Evolutionary conservation across 2,888 invertebrate genomes (phyloP).

Genomic region (Matsumyia berberina): DNA sequence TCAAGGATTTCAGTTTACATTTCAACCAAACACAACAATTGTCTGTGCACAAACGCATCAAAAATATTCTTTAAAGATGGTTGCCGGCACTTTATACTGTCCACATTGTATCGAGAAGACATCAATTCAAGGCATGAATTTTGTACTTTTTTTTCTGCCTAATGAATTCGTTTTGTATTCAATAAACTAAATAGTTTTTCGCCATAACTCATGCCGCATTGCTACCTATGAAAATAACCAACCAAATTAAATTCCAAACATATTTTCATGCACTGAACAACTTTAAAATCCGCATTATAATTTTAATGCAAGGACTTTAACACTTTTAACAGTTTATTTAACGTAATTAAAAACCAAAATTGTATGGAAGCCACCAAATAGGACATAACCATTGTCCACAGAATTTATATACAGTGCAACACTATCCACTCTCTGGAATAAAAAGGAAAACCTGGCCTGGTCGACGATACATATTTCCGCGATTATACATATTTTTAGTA

Average conservation of each 20-base stretch:
- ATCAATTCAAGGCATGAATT: no score
- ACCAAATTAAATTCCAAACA: not conserved
- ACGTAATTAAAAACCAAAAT: conserved; percentile 45
- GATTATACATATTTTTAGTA: conserved; percentile 38
- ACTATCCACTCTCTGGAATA: conserved; percentile 19
- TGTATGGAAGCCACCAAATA: conserved; percentile 31
- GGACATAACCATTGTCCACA: conserved; percentile 13
- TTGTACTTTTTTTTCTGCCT: no score
- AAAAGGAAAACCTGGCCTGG: conserved; percentile 20
- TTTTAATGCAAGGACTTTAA: conserved; percentile 5
- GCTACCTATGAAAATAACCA: not conserved
- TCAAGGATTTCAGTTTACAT: no score
- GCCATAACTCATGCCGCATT: no score
- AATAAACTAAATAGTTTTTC: no score
- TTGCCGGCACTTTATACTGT: no score
- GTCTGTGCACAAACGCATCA: no score
- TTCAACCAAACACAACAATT: no score
- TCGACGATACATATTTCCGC: conserved; percentile 34
- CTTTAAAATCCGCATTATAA: not conserved
- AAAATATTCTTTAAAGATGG: no score
- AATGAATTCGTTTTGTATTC: no score
- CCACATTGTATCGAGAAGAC: no score
- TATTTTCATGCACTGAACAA: conserved; percentile 7
- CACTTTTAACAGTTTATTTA: conserved; percentile 53
- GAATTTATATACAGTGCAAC: conserved; percentile 35